phyloP scores from a whole-genome alignment of 1,140 invertebrate genomes.

The Bombus waltoni region DNA sequence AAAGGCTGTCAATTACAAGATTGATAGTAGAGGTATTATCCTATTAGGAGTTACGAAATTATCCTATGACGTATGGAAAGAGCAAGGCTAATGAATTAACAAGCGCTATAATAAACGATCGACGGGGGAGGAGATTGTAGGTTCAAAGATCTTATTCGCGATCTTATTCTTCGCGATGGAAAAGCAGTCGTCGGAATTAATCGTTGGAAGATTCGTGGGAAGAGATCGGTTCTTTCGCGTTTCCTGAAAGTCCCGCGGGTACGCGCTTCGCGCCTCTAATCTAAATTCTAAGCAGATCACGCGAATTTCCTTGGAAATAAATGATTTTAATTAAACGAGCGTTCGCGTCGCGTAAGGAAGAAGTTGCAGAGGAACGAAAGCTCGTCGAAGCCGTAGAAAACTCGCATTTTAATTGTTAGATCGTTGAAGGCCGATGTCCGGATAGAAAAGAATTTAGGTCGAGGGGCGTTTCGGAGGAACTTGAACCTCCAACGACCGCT shows the following conservation, averaged over 20 bases:
- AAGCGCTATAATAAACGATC: background rate
- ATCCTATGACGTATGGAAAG: background rate
- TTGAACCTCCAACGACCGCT: background rate
- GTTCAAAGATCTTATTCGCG: too few species aligned
- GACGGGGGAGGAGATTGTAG: background rate
- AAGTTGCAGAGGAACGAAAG: background rate
- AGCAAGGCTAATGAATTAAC: background rate
- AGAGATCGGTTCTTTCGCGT: background rate
- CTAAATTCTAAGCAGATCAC: background rate
- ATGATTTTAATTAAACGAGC: constrained; percentile 43
- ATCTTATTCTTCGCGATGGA: too few species aligned
- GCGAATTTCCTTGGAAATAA: background rate
- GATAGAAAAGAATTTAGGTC: constrained; percentile 30
- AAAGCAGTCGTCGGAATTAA: background rate
- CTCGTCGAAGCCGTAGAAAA: too few species aligned
- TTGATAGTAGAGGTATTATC: background rate
- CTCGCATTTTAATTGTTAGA: too few species aligned
- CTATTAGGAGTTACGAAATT: too few species aligned
- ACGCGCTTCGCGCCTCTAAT: background rate
- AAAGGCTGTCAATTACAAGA: background rate
- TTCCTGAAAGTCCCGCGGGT: background rate
- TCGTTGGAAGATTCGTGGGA: background rate
- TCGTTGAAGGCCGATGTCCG: too few species aligned
- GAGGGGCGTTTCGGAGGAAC: background rate
- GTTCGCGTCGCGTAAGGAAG: background rate